These are phyloP conservation scores for Nothobranchius furzeri DNA, from an alignment of 2,113 vertebrate species.

Conservation along the genomic window DNA sequence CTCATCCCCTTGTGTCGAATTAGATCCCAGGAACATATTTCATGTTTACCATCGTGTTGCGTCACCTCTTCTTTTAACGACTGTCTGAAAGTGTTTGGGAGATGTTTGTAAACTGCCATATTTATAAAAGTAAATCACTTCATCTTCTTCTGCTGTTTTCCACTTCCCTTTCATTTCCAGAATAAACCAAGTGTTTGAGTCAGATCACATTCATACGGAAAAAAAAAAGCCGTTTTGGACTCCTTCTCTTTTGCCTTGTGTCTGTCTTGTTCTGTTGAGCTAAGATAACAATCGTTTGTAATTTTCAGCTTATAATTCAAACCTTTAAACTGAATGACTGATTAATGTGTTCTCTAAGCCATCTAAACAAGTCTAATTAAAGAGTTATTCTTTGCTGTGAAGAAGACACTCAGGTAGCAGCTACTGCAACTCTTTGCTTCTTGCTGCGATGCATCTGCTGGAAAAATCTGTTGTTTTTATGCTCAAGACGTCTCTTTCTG, in stretches of 20 bases:
- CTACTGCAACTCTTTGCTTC: conserved; percentile 18
- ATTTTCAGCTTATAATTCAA: neutral
- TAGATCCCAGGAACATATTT: neutral
- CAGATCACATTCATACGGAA: no score
- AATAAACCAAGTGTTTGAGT: neutral
- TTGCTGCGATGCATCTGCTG: conserved; percentile 20
- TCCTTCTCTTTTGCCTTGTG: no score
- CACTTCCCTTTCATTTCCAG: neutral
- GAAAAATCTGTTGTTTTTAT: neutral
- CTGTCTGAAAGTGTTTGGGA: no score
- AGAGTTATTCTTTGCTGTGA: conserved; percentile 45
- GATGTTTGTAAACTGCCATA: neutral
- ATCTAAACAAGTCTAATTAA: neutral
- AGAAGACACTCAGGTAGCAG: conserved; percentile 45
- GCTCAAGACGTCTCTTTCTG: neutral
- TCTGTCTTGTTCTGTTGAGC: no score
- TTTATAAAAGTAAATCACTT: no score
- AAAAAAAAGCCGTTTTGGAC: no score
- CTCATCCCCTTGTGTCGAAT: neutral
- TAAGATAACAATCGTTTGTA: no score
- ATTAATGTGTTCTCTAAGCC: neutral
- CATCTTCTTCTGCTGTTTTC: no score
- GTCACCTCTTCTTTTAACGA: neutral
- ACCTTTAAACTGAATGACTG: neutral
- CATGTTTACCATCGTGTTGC: neutral